Evolutionary conservation across 2,797 vertebrate species (phyloP).

Genomic region (Amniataba percoides): DNA sequence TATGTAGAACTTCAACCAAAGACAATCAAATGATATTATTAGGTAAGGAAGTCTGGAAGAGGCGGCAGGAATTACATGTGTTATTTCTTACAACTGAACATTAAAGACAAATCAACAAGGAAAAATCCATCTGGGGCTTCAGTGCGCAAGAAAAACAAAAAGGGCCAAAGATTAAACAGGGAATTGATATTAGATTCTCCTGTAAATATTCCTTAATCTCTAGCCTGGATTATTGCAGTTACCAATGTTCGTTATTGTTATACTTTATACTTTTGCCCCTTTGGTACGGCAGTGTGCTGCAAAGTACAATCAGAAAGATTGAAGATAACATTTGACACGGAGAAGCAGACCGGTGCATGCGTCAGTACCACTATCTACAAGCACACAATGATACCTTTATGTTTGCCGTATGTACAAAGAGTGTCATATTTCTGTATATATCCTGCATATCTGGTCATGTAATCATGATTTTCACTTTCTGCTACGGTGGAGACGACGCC

Average conservation of each 20-base stretch:
- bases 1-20: conserved; percentile 72
- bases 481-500: conserved; percentile 7
- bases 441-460: conserved; percentile 40
- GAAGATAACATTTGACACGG: conserved; percentile 19
- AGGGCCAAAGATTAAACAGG: conserved; percentile 30
- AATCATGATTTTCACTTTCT: conserved; percentile 38
- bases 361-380: conserved; percentile 17
- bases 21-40: conserved; percentile 62
- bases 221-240: conserved; percentile 33
- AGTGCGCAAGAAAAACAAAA: conserved; percentile 30
- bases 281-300: conserved; percentile 2
- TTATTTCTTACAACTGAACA: conserved; percentile 41
- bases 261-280: too few species aligned
- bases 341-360: conserved; percentile 40
- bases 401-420: conserved; percentile 50
- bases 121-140: conserved; percentile 18
- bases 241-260: conserved; percentile 44
- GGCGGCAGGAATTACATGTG: conserved; percentile 18
- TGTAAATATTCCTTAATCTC: conserved; percentile 53
- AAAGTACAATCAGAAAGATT: conserved; percentile 37
- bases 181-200: conserved; percentile 41
- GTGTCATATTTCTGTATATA: conserved; percentile 14
- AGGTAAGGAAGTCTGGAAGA: conserved; percentile 20
- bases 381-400: conserved; percentile 36
- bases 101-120: conserved; percentile 47